phyloP scores from a whole-genome alignment of 2,888 invertebrate genomes.

The Entomobrya proxima region DNA sequence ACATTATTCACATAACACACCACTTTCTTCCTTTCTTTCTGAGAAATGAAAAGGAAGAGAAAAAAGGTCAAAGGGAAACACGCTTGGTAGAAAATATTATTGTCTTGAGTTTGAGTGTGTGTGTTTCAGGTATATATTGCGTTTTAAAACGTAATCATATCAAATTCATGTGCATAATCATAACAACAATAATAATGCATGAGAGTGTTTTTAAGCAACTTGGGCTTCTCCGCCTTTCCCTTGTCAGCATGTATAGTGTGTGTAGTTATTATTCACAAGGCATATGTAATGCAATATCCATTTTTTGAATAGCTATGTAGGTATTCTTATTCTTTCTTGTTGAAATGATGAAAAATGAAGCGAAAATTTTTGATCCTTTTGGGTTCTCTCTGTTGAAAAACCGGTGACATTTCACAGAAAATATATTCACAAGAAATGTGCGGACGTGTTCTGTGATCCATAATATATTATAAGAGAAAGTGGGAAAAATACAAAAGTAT shows the following conservation, averaged over 20 bases:
- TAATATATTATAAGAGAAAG: no score
- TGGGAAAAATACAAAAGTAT: not conserved
- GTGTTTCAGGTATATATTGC: not conserved
- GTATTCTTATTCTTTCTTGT: not conserved
- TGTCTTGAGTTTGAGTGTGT: not conserved
- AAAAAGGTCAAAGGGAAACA: constrained; percentile 8
- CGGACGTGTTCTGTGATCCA: no score
- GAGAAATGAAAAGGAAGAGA: not conserved
- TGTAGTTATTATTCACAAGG: not conserved
- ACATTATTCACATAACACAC: no score
- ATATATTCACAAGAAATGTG: no score
- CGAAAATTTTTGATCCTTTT: constrained; percentile 38
- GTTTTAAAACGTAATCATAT: constrained; percentile 14
- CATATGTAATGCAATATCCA: not conserved
- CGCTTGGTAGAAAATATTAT: no score
- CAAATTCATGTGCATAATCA: constrained; percentile 34
- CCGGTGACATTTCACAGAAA: constrained; percentile 35
- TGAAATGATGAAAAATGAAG: constrained; percentile 42
- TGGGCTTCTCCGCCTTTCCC: not conserved
- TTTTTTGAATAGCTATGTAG: not conserved
- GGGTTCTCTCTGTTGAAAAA: no score
- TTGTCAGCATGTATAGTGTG: not conserved
- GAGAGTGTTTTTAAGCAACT: constrained; percentile 24
- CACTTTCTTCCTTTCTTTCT: not conserved
- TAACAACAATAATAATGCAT: constrained; percentile 39